Percentiles rank a stretch among this genome's conserved stretches.
These are phyloP conservation scores for Asobara japonica DNA, from an alignment of 1,140 invertebrate species.

Conservation along the genomic window DNA sequence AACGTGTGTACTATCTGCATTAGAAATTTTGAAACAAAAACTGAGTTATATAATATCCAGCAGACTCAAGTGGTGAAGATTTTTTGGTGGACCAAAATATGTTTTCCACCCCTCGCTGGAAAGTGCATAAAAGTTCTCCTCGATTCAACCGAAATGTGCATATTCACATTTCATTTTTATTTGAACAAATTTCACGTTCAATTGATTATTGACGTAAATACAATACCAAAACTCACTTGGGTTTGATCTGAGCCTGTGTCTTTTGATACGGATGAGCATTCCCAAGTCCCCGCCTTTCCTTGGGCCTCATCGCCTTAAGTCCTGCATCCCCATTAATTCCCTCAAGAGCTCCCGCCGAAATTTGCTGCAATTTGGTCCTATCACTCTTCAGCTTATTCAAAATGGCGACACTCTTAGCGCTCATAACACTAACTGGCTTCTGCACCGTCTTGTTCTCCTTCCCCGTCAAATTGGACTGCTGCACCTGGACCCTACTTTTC, in stretches of 20 bases:
- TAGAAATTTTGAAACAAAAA: too few species aligned
- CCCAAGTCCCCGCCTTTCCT: constrained; percentile 51
- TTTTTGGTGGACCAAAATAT: too few species aligned
- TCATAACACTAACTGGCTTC: constrained; percentile 47
- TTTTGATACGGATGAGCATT: constrained; percentile 56
- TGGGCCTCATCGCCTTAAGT: constrained; percentile 47
- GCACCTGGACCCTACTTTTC: constrained; percentile 32
- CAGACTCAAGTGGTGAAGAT: too few species aligned
- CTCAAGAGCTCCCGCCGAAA: neutral
- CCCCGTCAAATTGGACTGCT: constrained; percentile 29
- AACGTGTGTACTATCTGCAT: too few species aligned
- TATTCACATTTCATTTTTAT: too few species aligned
- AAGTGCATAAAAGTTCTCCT: too few species aligned
- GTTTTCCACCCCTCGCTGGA: too few species aligned
- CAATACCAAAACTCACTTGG: constrained; percentile 40
- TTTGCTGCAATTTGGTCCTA: constrained; percentile 36
- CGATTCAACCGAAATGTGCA: too few species aligned
- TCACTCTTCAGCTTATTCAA: constrained; percentile 58
- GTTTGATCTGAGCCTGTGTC: constrained; percentile 32
- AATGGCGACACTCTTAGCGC: constrained; percentile 58
- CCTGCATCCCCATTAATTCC: constrained; percentile 24
- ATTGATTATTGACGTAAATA: too few species aligned
- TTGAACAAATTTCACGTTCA: too few species aligned
- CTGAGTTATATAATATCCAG: too few species aligned
- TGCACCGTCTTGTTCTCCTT: constrained; percentile 58